Evolutionary conservation across 2,797 vertebrate species (phyloP).

Genomic region (Sitta carolinensis): DNA sequence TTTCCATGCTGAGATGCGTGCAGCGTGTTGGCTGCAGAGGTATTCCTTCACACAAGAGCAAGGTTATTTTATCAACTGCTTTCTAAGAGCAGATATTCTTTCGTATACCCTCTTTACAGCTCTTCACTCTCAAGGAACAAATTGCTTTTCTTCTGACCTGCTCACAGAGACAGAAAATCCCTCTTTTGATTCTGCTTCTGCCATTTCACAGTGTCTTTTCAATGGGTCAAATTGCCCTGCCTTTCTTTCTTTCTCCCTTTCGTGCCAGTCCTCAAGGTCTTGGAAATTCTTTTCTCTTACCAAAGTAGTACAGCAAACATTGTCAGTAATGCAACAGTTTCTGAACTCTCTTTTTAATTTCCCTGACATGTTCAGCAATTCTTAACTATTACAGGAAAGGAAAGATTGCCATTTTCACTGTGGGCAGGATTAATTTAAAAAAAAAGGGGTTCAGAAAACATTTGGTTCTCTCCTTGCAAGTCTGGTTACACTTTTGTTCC

Average conservation of each 20-base stretch:
- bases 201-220: background rate
- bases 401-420: background rate
- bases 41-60: background rate
- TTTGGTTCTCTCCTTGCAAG: background rate
- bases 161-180: background rate
- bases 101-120: background rate
- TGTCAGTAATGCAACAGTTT: background rate
- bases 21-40: background rate
- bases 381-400: background rate
- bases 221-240: background rate
- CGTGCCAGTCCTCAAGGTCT: background rate
- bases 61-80: conserved; percentile 19
- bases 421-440: background rate
- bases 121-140: background rate
- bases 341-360: background rate
- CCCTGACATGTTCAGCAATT: background rate
- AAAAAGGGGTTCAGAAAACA: background rate
- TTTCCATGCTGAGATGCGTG: background rate
- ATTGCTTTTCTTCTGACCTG: background rate
- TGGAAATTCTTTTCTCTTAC: background rate
- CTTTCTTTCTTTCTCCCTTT: background rate
- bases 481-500: background rate
- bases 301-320: background rate
- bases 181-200: background rate
- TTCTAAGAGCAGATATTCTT: background rate